Percentiles rank a stretch among this genome's conserved stretches.
Conservation (phyloP, 2,797 vertebrate species). For the Ctenosaura bakeri region DNA sequence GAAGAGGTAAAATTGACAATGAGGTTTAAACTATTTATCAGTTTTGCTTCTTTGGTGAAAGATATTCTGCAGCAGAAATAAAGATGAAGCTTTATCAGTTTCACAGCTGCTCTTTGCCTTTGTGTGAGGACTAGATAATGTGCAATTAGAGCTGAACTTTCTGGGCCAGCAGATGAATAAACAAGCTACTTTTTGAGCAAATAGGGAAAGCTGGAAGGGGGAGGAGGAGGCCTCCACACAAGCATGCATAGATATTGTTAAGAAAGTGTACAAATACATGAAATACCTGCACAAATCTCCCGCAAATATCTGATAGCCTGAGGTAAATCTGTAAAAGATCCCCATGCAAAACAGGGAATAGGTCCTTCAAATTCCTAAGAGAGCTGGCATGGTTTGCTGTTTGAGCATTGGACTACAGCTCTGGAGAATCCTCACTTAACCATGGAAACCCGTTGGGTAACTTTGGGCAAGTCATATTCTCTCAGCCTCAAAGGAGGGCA, state of each 20-base stretch:
- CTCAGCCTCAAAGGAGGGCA: too few species aligned
- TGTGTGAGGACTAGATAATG: slow-evolving; percentile 1
- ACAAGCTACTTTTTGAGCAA: not conserved
- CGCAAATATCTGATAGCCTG: too few species aligned
- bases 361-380: not conserved
- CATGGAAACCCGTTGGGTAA: too few species aligned
- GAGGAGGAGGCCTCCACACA: not conserved
- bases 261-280: not conserved
- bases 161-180: not conserved
- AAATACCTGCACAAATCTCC: not conserved
- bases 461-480: too few species aligned
- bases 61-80: not conserved
- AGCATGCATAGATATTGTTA: not conserved
- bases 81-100: not conserved
- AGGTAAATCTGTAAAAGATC: too few species aligned
- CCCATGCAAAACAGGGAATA: not conserved
- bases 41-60: not conserved
- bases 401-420: too few species aligned
- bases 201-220: not conserved
- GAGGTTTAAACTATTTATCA: not conserved
- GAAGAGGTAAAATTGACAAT: not conserved
- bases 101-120: not conserved
- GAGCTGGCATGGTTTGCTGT: too few species aligned
- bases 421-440: too few species aligned
- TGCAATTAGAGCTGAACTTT: not conserved